Conservation (phyloP, 1,140 invertebrate species). For the Cotesia typhae region DNA sequence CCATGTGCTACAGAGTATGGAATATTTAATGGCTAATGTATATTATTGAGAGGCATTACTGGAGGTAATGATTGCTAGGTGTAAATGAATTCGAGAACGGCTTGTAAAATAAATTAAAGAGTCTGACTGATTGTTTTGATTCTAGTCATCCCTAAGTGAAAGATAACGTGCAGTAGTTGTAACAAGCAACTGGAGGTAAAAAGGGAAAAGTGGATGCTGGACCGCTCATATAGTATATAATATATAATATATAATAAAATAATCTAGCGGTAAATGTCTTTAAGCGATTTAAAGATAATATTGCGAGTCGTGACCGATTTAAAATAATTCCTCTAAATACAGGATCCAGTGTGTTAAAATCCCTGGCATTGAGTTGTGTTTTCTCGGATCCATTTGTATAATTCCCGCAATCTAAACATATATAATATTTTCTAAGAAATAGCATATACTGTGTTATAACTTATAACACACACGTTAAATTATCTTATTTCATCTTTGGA, state of each 20-base stretch:
- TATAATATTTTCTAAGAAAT: constrained; percentile 34
- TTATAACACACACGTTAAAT: constrained; percentile 2
- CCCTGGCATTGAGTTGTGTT: constrained; percentile 21
- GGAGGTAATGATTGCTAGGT: too few species aligned
- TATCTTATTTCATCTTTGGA: constrained; percentile 10
- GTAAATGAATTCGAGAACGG: too few species aligned
- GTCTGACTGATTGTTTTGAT: too few species aligned
- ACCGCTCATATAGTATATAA: too few species aligned
- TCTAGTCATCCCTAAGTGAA: too few species aligned
- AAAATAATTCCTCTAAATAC: constrained; percentile 37
- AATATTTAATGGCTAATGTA: neutral
- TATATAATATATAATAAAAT: neutral
- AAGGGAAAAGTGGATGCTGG: too few species aligned
- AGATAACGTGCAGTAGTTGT: too few species aligned
- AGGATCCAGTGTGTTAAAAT: constrained; percentile 15
- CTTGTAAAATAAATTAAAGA: too few species aligned
- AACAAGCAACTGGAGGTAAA: too few species aligned
- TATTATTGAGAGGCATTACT: neutral
- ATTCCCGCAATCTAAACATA: constrained; percentile 33
- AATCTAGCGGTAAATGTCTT: constrained; percentile 13
- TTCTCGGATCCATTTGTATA: constrained; percentile 30
- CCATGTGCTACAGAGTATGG: too few species aligned
- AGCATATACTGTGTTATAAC: constrained; percentile 8
- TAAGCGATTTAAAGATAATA: neutral
- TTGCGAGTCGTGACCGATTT: constrained; percentile 33